A percentile compares a stretch with the other conserved stretches of the same genome.
phyloP scores from a whole-genome alignment of 2,113 vertebrate genomes.

The Antennarius striatus region DNA sequence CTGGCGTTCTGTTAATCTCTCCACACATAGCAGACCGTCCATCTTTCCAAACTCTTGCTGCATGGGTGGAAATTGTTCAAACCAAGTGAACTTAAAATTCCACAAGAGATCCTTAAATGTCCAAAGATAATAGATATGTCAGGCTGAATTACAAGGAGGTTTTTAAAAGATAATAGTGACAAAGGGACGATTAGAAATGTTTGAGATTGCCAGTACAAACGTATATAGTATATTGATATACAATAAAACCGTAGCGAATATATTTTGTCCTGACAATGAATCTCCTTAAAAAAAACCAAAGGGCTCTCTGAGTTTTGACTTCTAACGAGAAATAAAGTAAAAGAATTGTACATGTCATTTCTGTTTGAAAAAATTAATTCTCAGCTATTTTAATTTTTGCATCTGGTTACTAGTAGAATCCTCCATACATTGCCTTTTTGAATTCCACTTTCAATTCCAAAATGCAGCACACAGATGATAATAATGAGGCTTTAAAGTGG shows the following conservation, averaged over 20 bases:
- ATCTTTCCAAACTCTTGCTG: not conserved
- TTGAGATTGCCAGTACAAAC: too few species aligned
- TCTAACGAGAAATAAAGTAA: too few species aligned
- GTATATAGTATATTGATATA: too few species aligned
- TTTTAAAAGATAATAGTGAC: not conserved
- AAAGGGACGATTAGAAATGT: not conserved
- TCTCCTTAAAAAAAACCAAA: too few species aligned
- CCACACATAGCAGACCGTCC: not conserved
- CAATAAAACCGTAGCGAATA: too few species aligned
- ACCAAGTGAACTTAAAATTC: conserved; percentile 18
- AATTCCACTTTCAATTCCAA: not conserved
- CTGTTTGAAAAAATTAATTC: too few species aligned
- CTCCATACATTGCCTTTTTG: not conserved
- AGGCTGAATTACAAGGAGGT: not conserved
- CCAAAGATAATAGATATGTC: conserved; percentile 34
- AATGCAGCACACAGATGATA: not conserved
- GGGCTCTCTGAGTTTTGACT: too few species aligned
- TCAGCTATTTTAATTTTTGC: too few species aligned
- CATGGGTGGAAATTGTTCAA: not conserved
- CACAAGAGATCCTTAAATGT: conserved; percentile 9
- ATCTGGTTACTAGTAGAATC: too few species aligned
- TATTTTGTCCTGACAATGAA: too few species aligned
- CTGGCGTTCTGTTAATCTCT: conserved; percentile 31
- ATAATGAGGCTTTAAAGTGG: not conserved
- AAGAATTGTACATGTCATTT: too few species aligned